Percentiles rank a stretch among this genome's conserved stretches.
These are phyloP conservation scores for Rhimphoctona megacephalus DNA, from an alignment of 2,888 invertebrate genomes.

Conservation along the genomic window DNA sequence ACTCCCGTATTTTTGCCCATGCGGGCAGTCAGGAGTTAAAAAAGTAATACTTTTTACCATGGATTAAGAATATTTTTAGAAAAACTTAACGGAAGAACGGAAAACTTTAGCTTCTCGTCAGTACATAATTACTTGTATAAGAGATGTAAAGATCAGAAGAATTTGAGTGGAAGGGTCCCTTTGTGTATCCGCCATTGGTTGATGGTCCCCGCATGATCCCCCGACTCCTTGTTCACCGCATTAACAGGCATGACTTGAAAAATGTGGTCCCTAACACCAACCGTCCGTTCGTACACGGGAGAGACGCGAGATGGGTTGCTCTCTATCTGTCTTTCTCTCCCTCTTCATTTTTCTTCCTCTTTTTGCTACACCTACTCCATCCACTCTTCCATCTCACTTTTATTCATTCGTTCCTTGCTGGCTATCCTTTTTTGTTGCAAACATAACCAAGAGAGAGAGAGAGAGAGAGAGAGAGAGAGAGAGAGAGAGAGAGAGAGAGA, in stretches of 20 bases:
- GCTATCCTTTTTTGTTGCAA: slow-evolving; percentile 23
- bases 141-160: neutral
- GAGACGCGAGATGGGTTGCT: slow-evolving; percentile 58
- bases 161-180: slow-evolving; percentile 64
- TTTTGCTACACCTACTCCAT: slow-evolving; percentile 29
- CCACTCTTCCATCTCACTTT: slow-evolving; percentile 55
- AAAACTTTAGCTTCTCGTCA: neutral
- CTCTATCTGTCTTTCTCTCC: slow-evolving; percentile 25
- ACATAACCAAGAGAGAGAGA: too few relatives aligned
- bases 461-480: slow-evolving; percentile 8
- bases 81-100: neutral
- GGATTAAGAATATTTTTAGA: neutral
- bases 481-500: neutral
- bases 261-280: slow-evolving; percentile 83
- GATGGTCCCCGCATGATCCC: slow-evolving; percentile 59
- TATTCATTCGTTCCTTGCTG: slow-evolving; percentile 42
- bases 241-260: slow-evolving; percentile 84
- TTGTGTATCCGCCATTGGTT: slow-evolving; percentile 75
- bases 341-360: neutral
- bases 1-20: too few relatives aligned
- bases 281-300: slow-evolving; percentile 73
- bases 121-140: neutral
- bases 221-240: slow-evolving; percentile 77
- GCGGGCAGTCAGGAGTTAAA: too few relatives aligned
- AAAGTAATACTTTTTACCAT: too few relatives aligned